A percentile compares a stretch with the other conserved stretches of the same genome.
Conservation (phyloP, 1,140 invertebrate species). For the Cecropterus lyciades region DNA sequence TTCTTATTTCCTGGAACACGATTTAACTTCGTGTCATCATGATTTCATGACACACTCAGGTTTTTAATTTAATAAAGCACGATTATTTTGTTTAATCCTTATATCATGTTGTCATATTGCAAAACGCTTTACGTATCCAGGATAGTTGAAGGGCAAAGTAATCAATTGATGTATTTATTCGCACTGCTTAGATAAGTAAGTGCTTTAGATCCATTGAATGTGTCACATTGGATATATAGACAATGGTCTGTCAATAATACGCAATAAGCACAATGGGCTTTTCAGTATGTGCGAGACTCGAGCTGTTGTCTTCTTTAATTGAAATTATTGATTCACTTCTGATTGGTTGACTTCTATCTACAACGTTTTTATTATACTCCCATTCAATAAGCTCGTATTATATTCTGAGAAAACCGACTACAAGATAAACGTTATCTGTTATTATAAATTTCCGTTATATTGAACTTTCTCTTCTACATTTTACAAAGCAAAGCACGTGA, state of each 20-base stretch:
- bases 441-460: no score
- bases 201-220: constrained; percentile 6
- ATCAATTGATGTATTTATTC: constrained; percentile 9
- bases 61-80: no score
- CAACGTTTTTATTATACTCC: neutral
- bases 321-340: constrained; percentile 53
- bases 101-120: neutral
- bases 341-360: constrained; percentile 2
- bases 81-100: neutral
- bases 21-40: neutral
- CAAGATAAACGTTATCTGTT: no score
- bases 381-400: constrained; percentile 5
- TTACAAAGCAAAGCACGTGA: neutral
- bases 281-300: constrained; percentile 16
- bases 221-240: constrained; percentile 42
- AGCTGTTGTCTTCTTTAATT: constrained; percentile 44
- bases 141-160: constrained; percentile 12
- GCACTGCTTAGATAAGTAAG: constrained; percentile 12
- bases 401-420: neutral
- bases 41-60: no score
- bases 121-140: neutral
- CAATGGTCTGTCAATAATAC: constrained; percentile 52
- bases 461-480: no score
- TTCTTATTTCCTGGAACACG: constrained; percentile 1
- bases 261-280: constrained; percentile 38